Conservation (phyloP, 2,113 vertebrate genomes). For the Emydura subglobosa region DNA sequence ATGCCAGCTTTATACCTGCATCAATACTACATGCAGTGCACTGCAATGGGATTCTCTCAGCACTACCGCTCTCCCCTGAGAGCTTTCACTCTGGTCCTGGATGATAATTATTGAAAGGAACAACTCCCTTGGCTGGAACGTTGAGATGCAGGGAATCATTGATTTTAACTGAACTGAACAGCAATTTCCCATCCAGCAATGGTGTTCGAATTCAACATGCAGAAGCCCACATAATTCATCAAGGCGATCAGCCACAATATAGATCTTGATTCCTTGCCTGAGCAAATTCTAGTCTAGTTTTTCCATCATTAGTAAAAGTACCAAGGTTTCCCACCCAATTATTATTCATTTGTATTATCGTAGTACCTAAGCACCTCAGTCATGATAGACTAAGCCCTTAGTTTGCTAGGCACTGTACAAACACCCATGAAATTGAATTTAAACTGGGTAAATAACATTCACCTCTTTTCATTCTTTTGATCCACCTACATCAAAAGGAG, state of each 20-base stretch:
- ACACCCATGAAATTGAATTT: conserved; percentile 21
- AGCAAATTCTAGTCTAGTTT: background rate
- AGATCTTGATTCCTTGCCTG: background rate
- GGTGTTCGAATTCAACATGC: background rate
- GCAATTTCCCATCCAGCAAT: conserved; percentile 41
- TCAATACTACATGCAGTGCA: background rate
- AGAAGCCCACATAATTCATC: conserved; percentile 19
- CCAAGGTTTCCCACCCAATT: background rate
- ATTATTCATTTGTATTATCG: background rate
- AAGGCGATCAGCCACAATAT: conserved; percentile 6
- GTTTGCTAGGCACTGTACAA: conserved; percentile 2
- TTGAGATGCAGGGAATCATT: conserved; percentile 47
- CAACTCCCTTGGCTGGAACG: background rate
- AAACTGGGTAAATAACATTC: background rate
- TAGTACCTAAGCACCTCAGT: background rate
- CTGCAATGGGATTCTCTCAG: background rate
- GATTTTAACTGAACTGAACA: conserved; percentile 59
- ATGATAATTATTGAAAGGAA: conserved; percentile 41
- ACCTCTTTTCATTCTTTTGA: conserved; percentile 42
- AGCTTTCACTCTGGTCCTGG: background rate
- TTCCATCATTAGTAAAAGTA: conserved; percentile 25
- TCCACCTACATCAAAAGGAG: conserved; percentile 26
- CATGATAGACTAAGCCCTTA: background rate
- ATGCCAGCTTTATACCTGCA: background rate
- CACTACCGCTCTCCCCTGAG: background rate